Conservation (phyloP, 92 coral and sea anemone genomes). For the Paragorgia papillata region DNA sequence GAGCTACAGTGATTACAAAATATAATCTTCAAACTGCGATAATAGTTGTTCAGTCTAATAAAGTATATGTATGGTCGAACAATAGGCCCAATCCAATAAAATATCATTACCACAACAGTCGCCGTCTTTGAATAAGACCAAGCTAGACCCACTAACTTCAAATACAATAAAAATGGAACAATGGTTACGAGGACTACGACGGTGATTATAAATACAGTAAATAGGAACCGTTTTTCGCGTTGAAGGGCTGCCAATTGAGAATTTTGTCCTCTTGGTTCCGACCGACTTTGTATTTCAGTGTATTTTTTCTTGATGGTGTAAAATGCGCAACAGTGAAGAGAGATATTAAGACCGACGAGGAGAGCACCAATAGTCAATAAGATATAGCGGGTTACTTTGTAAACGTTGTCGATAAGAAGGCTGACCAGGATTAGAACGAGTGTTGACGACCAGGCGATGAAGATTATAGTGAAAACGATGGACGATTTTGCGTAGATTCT, state of each 20-base stretch:
- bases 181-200: constrained; percentile 1
- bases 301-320: neutral
- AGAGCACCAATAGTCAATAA: neutral
- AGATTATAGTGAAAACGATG: neutral
- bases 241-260: constrained; percentile 1
- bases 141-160: neutral
- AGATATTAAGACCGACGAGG: neutral
- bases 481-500: neutral
- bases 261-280: neutral
- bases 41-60: constrained; percentile 13
- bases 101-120: neutral
- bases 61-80: constrained; percentile 14
- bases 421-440: neutral
- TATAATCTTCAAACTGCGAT: neutral
- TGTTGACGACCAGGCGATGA: neutral
- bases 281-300: neutral
- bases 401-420: neutral
- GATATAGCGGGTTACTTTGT: neutral
- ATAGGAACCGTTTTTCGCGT: constrained; percentile 21
- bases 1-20: constrained; percentile 11
- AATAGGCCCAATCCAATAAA: neutral
- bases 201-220: constrained; percentile 6
- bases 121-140: neutral
- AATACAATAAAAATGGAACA: neutral
- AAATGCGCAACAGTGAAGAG: constrained; percentile 7